Percentiles rank a stretch among this genome's conserved stretches.
Conservation (phyloP, 1,140 invertebrate genomes). For the Euura saliciscinereae region DNA sequence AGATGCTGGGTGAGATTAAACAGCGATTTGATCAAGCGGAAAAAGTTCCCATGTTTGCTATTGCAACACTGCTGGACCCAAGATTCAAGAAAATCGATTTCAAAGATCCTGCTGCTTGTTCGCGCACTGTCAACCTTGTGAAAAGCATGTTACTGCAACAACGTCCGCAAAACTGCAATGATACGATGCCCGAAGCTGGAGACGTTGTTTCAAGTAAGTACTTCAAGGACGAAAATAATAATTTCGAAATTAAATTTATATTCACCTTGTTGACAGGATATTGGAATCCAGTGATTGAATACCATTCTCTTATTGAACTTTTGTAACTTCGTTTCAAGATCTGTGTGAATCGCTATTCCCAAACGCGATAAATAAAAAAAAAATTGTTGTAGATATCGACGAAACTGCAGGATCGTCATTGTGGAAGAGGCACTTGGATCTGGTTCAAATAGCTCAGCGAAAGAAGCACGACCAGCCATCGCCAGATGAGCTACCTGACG, state of each 20-base stretch:
- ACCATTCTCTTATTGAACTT: background rate
- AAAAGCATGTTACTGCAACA: background rate
- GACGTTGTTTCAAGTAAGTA: background rate
- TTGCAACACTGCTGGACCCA: conserved; percentile 19
- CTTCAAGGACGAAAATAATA: background rate
- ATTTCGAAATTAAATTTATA: background rate
- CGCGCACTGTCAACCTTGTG: background rate
- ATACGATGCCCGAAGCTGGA: background rate
- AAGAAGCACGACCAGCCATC: conserved; percentile 14
- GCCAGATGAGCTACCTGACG: conserved; percentile 15
- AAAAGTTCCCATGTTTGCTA: conserved; percentile 13
- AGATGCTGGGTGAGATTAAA: conserved; percentile 19
- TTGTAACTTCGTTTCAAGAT: background rate
- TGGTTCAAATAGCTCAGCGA: conserved; percentile 17
- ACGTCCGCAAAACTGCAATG: background rate
- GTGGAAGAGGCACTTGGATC: conserved; percentile 5
- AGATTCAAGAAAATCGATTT: conserved; percentile 24
- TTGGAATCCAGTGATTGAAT: background rate
- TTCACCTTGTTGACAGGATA: background rate
- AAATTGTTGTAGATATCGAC: background rate
- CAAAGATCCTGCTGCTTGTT: background rate
- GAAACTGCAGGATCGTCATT: background rate
- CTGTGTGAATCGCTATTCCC: background rate
- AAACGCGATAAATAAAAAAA: background rate
- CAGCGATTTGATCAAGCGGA: conserved; percentile 9